A percentile compares a stretch with the other conserved stretches of the same genome.
These are phyloP conservation scores for Leptopilina myrica DNA, from an alignment of 2,888 invertebrate species.

Conservation along the genomic window DNA sequence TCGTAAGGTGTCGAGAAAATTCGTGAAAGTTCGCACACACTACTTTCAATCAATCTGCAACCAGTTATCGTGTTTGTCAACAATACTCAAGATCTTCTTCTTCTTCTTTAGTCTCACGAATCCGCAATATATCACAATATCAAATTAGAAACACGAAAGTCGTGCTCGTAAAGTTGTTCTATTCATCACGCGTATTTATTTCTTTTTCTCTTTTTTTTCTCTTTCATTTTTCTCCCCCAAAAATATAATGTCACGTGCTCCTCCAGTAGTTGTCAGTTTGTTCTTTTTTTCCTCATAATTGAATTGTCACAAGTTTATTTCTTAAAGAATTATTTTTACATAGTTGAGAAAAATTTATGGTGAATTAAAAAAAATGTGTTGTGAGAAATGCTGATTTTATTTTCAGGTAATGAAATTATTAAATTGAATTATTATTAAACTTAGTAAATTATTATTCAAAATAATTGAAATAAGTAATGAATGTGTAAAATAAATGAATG, in stretches of 20 bases:
- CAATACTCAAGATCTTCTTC: constrained; percentile 45
- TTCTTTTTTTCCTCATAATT: constrained; percentile 4
- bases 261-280: background rate
- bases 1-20: constrained; percentile 53
- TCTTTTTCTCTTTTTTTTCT: background rate
- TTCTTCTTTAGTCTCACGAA: constrained; percentile 41
- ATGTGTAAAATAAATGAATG: too few relatives aligned
- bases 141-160: constrained; percentile 45
- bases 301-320: background rate
- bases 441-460: too few relatives aligned
- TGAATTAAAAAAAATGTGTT: background rate
- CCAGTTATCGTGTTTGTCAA: constrained; percentile 55
- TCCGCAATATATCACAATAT: constrained; percentile 43
- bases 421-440: background rate
- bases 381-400: too few relatives aligned
- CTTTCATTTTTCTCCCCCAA: background rate
- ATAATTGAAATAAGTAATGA: too few relatives aligned
- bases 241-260: constrained; percentile 6
- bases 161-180: constrained; percentile 30
- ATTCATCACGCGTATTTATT: constrained; percentile 38
- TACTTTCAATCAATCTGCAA: constrained; percentile 50
- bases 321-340: background rate
- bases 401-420: too few relatives aligned
- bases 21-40: constrained; percentile 53
- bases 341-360: background rate